phyloP scores from a whole-genome alignment of 2,113 vertebrate genomes.

The Misgurnus anguillicaudatus region DNA sequence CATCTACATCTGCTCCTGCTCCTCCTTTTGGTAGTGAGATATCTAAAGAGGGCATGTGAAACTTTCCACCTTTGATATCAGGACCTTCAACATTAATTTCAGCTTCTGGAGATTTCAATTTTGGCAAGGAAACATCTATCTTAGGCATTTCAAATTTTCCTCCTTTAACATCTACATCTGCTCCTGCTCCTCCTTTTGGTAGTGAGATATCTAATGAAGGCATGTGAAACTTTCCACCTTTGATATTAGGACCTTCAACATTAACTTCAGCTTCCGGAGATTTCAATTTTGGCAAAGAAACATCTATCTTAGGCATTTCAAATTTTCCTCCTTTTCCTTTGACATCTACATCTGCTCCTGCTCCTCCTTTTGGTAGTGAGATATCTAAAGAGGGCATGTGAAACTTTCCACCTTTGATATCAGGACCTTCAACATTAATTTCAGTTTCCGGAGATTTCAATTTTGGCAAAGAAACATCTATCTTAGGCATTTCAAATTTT shows the following conservation, averaged over 20 bases:
- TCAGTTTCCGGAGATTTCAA: not conserved
- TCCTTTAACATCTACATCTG: slow-evolving; percentile 21
- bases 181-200: slow-evolving; percentile 50
- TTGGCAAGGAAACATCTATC: not conserved
- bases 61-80: too few species aligned
- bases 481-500: slow-evolving; percentile 41
- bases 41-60: slow-evolving; percentile 35
- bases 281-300: slow-evolving; percentile 60
- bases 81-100: too few species aligned
- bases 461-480: not conserved
- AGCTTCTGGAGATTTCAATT: too few species aligned
- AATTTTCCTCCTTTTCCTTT: slow-evolving; percentile 11
- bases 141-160: not conserved
- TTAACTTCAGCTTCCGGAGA: slow-evolving; percentile 18
- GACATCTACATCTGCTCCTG: not conserved
- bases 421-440: not conserved
- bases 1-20: slow-evolving; percentile 10
- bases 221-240: slow-evolving; percentile 21
- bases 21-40: slow-evolving; percentile 41
- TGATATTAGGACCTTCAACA: slow-evolving; percentile 46
- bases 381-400: slow-evolving; percentile 57
- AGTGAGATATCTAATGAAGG: slow-evolving; percentile 55
- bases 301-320: slow-evolving; percentile 35
- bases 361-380: not conserved
- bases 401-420: slow-evolving; percentile 46